A percentile compares a stretch with the other conserved stretches of the same genome.
Evolutionary conservation across 2,113 vertebrate genomes (phyloP).

Genomic region (Bombycilla garrulus): DNA sequence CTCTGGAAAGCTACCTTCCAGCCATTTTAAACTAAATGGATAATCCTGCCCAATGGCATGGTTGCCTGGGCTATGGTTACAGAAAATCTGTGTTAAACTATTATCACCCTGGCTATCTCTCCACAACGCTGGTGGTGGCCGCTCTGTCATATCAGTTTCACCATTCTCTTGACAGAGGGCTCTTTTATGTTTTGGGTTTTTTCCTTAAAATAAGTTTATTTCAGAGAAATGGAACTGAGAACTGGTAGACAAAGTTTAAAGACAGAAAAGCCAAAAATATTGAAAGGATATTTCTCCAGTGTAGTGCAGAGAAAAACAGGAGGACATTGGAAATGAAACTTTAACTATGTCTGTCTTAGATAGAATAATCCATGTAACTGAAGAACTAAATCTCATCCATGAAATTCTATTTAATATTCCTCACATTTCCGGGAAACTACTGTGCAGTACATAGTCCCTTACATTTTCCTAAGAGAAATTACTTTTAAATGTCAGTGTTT

Average conservation of each 20-base stretch:
- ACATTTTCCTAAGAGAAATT: neutral
- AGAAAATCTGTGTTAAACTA: neutral
- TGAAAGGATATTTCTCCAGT: neutral
- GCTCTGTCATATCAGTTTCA: neutral
- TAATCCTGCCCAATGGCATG: neutral
- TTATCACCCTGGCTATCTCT: neutral
- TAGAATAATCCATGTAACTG: neutral
- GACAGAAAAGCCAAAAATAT: neutral
- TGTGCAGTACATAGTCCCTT: neutral
- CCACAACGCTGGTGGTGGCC: neutral
- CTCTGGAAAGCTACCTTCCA: slow-evolving; percentile 4
- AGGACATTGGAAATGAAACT: neutral
- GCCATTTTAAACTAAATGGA: neutral
- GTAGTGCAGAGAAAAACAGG: neutral
- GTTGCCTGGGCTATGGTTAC: neutral
- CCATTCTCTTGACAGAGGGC: neutral
- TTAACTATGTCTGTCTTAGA: neutral
- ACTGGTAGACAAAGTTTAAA: neutral
- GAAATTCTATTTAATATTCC: neutral
- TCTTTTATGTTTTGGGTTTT: rapidly evolving
- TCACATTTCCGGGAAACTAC: neutral
- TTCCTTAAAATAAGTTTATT: neutral
- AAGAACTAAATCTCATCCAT: neutral
- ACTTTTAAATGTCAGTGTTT: neutral
- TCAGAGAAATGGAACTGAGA: neutral